A percentile compares a stretch with the other conserved stretches of the same genome.
These are phyloP conservation scores for Drosophila gaucha DNA, from an alignment of 2,888 invertebrate species.

Conservation along the genomic window DNA sequence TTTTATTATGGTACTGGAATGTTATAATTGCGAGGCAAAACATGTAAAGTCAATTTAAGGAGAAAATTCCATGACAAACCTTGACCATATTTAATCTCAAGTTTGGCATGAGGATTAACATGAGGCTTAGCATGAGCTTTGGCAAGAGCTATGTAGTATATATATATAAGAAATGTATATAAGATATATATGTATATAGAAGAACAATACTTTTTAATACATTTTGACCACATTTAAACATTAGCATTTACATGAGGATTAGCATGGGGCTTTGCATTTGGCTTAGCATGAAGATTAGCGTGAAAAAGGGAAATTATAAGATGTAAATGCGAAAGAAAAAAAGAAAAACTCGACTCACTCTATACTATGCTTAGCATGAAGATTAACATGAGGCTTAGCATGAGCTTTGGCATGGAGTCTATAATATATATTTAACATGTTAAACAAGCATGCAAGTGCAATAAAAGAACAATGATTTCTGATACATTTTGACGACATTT, in stretches of 20 bases:
- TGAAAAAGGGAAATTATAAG: too few species aligned
- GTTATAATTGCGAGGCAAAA: conserved; percentile 28
- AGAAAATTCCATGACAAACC: neutral
- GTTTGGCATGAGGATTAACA: conserved; percentile 1
- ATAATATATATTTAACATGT: too few species aligned
- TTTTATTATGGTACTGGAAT: conserved; percentile 45
- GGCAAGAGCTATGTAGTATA: neutral
- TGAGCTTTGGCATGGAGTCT: too few species aligned
- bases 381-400: conserved; percentile 2
- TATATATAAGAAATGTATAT: too few species aligned
- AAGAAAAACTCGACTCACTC: too few species aligned
- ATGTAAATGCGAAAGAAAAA: too few species aligned
- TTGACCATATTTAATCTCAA: conserved; percentile 9
- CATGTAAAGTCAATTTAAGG: neutral
- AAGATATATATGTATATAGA: neutral
- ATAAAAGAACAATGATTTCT: neutral
- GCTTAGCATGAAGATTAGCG: neutral
- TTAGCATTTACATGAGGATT: neutral
- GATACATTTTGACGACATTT: neutral
- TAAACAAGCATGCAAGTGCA: too few species aligned
- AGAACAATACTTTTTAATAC: neutral
- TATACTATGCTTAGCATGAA: neutral
- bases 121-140: neutral
- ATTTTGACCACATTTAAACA: neutral
- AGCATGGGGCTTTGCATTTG: too few species aligned